Conservation (phyloP, 2,797 vertebrate genomes). For the Eurystomus glaucurus region DNA sequence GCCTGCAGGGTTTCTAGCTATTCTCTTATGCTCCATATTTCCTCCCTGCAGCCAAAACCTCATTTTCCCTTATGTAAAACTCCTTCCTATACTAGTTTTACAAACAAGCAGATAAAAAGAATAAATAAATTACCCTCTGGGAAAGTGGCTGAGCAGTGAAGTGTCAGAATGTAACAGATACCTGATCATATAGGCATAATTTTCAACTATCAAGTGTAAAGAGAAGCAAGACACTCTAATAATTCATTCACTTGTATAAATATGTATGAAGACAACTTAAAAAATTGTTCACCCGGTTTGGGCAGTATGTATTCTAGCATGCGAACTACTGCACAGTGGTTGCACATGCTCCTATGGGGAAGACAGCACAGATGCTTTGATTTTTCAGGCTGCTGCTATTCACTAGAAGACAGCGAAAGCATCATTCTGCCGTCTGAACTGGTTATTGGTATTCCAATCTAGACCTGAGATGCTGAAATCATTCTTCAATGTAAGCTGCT, state of each 20-base stretch:
- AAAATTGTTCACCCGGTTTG: neutral
- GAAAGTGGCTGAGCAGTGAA: constrained; percentile 18
- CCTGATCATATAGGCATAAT: constrained; percentile 33
- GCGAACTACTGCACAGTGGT: neutral
- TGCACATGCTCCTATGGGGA: neutral
- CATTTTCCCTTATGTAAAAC: constrained; percentile 34
- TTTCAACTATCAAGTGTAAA: constrained; percentile 48
- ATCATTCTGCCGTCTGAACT: neutral
- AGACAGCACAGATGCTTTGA: neutral
- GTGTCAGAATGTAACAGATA: constrained; percentile 45
- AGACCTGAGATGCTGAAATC: neutral
- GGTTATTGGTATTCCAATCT: constrained; percentile 22
- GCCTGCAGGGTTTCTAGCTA: constrained; percentile 54
- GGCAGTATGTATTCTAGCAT: constrained; percentile 22
- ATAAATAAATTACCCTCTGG: constrained; percentile 48
- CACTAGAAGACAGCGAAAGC: neutral
- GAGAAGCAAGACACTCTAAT: constrained; percentile 24
- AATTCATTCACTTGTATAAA: constrained; percentile 48
- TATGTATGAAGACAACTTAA: constrained; percentile 43
- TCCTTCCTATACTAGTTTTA: constrained; percentile 2
- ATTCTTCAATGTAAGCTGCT: constrained; percentile 11
- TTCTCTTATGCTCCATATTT: constrained; percentile 33
- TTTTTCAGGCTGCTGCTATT: constrained; percentile 15
- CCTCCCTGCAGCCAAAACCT: constrained; percentile 16
- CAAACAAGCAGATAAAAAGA: constrained; percentile 57